Evolutionary conservation across 53 echinoderm and acorn worm genomes (phyloP).

Genomic region (Astropecten irregularis): DNA sequence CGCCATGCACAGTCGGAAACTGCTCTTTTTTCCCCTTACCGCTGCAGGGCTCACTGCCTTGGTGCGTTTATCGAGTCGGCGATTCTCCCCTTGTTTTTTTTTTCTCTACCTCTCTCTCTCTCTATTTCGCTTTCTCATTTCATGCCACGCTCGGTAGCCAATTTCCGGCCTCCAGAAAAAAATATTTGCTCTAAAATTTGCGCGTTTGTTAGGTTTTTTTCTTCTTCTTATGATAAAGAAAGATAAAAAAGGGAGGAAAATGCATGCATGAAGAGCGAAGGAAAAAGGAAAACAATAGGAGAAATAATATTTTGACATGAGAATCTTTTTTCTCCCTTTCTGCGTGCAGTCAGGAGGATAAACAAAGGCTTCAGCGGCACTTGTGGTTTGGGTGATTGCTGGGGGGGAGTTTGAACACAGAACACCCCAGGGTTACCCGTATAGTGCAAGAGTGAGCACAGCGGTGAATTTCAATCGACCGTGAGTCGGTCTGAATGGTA

Average conservation of each 20-base stretch:
- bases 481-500: too few species aligned
- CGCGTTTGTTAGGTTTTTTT: not conserved
- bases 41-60: not conserved
- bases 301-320: not conserved
- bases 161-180: conserved; percentile 50
- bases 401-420: too few species aligned
- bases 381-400: not conserved
- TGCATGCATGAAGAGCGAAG: too few species aligned
- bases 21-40: not conserved
- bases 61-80: too few species aligned
- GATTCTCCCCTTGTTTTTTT: conserved; percentile 2
- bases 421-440: too few species aligned
- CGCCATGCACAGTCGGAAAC: not conserved
- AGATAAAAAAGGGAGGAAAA: not conserved
- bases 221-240: not conserved
- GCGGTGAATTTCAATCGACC: too few species aligned
- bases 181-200: conserved; percentile 40
- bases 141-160: conserved; percentile 17
- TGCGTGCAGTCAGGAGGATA: not conserved
- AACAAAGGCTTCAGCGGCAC: not conserved
- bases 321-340: not conserved
- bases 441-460: too few species aligned
- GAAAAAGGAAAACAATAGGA: not conserved
- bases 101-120: too few species aligned
- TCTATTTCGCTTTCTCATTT: too few species aligned